Percentiles rank a stretch among this genome's conserved stretches.
Conservation (phyloP, 2,888 invertebrate species). For the Pseudanteris insignis region DNA sequence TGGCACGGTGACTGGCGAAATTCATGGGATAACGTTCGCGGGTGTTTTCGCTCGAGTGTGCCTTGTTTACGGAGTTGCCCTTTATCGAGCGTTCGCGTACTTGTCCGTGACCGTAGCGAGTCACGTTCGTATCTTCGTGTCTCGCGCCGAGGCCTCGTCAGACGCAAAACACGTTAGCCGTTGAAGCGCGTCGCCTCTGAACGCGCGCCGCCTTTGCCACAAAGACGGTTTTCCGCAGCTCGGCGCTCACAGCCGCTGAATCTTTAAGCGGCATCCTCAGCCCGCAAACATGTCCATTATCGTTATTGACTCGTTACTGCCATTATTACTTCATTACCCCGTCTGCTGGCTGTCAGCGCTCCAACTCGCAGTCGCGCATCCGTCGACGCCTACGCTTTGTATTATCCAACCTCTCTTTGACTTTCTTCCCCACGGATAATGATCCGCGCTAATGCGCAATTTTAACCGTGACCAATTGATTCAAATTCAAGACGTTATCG, state of each 20-base stretch:
- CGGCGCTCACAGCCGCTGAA: constrained; percentile 39
- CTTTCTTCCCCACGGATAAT: constrained; percentile 20
- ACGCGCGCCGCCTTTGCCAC: constrained; percentile 29
- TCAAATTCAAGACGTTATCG: constrained; percentile 1
- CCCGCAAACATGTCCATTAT: constrained; percentile 52
- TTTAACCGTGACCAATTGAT: constrained; percentile 9
- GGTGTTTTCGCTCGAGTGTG: constrained; percentile 32
- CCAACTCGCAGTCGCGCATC: constrained; percentile 21
- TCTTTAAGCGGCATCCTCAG: constrained; percentile 43
- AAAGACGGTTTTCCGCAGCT: constrained; percentile 32
- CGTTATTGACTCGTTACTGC: constrained; percentile 55
- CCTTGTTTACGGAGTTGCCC: constrained; percentile 49
- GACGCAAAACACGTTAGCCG: constrained; percentile 42
- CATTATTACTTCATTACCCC: constrained; percentile 56
- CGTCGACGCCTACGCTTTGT: no score
- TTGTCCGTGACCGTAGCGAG: constrained; percentile 18
- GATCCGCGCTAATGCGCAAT: constrained; percentile 7
- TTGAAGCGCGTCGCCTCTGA: constrained; percentile 30
- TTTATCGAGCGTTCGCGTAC: constrained; percentile 43
- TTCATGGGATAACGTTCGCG: constrained; percentile 27
- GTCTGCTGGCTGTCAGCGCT: constrained; percentile 41
- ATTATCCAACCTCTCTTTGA: no score
- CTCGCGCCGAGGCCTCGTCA: constrained; percentile 9
- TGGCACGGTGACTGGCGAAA: constrained; percentile 4
- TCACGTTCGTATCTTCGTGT: constrained; percentile 30